phyloP scores from a whole-genome alignment of 2,888 invertebrate species.

The Dolomedes plantarius region DNA sequence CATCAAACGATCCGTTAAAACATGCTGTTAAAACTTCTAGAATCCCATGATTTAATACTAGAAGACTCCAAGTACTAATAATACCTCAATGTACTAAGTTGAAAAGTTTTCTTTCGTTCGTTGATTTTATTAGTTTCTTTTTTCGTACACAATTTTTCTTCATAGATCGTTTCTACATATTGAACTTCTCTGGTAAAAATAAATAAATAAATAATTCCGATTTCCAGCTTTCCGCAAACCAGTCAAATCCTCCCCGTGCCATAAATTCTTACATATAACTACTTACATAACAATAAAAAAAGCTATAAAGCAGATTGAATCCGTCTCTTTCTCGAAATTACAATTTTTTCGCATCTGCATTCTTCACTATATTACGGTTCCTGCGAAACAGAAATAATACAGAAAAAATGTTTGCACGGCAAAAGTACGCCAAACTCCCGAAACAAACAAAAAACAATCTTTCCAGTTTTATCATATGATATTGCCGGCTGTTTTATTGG shows the following conservation, averaged over 20 bases:
- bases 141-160: neutral
- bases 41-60: no score
- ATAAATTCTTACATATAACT: constrained; percentile 56
- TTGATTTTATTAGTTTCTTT: neutral
- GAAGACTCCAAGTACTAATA: no score
- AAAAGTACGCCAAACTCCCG: constrained; percentile 7
- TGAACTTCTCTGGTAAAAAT: neutral
- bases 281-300: constrained; percentile 46
- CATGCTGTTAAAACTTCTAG: no score
- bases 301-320: constrained; percentile 69
- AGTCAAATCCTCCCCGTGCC: constrained; percentile 40
- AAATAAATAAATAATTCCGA: constrained; percentile 2
- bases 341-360: constrained; percentile 43
- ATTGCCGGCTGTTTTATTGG: constrained; percentile 68
- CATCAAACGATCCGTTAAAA: no score
- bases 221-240: constrained; percentile 7
- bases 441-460: constrained; percentile 48
- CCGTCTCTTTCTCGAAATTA: constrained; percentile 55
- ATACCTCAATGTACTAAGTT: no score
- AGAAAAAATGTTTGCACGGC: neutral
- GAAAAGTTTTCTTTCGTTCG: no score
- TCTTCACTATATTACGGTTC: constrained; percentile 29
- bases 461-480: constrained; percentile 65
- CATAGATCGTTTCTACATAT: neutral
- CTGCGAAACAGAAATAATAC: constrained; percentile 18